Evolutionary conservation across 2,113 vertebrate species (phyloP).

Genomic region (Reinhardtius hippoglossoides): DNA sequence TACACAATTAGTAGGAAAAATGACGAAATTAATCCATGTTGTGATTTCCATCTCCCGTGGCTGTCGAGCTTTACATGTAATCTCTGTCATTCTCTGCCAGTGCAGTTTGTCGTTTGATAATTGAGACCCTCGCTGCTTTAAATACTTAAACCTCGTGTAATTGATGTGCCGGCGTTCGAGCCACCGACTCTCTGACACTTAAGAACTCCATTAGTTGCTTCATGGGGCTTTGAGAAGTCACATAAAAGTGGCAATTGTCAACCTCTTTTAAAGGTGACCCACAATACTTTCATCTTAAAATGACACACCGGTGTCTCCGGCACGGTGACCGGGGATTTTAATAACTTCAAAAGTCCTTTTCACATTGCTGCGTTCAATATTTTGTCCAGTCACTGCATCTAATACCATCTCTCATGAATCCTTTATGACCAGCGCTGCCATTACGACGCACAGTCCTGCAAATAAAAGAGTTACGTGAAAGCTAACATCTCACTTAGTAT

Average conservation of each 20-base stretch:
- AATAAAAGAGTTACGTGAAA: not conserved
- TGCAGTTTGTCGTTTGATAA: not conserved
- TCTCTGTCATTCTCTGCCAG: not conserved
- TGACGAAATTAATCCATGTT: not conserved
- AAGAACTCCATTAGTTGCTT: not conserved
- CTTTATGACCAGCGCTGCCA: not conserved
- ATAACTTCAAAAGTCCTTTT: not conserved
- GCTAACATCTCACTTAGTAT: constrained; percentile 1
- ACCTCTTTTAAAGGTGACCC: constrained; percentile 17
- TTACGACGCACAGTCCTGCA: constrained; percentile 3
- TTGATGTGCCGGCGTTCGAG: not conserved
- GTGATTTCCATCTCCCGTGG: not conserved
- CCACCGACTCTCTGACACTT: not conserved
- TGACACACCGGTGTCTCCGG: not conserved
- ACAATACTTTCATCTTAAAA: constrained; percentile 31
- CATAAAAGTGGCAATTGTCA: not conserved
- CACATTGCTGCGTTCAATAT: constrained; percentile 25
- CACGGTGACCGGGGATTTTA: not conserved
- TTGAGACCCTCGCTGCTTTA: not conserved
- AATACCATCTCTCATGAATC: not conserved
- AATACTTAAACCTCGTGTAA: not conserved
- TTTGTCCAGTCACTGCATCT: constrained; percentile 11
- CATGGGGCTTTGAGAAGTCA: not conserved
- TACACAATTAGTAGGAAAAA: too few relatives aligned
- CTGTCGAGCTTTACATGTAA: not conserved